Conservation (phyloP, 2,113 vertebrate species). For the Blennius ocellaris region DNA sequence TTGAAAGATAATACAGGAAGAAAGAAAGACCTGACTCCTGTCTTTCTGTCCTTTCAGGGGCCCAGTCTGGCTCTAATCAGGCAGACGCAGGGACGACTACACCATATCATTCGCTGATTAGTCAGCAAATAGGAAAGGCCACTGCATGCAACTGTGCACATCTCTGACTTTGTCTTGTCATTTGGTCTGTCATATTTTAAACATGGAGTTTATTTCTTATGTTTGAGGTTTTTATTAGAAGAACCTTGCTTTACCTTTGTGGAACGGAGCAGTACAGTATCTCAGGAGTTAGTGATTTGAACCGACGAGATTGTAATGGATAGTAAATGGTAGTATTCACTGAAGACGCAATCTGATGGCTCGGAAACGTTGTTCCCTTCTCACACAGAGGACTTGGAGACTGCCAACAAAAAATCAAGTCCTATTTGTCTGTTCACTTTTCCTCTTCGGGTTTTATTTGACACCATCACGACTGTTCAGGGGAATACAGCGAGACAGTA, state of each 20-base stretch:
- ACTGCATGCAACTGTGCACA: slow-evolving; percentile 43
- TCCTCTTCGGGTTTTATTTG: slow-evolving; percentile 31
- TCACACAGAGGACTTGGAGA: slow-evolving; percentile 12
- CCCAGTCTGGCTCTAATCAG: slow-evolving; percentile 71
- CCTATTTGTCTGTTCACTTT: slow-evolving; percentile 36
- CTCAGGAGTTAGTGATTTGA: slow-evolving; percentile 9
- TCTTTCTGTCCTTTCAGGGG: slow-evolving; percentile 78
- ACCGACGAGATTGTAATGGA: slow-evolving; percentile 28
- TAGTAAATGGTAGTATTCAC: slow-evolving; percentile 5
- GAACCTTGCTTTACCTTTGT: not conserved
- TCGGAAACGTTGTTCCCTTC: slow-evolving; percentile 4
- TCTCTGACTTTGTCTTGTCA: slow-evolving; percentile 46
- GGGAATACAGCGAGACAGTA: slow-evolving; percentile 52
- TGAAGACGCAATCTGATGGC: slow-evolving; percentile 6
- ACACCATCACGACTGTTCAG: slow-evolving; percentile 55
- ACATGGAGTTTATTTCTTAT: slow-evolving; percentile 19
- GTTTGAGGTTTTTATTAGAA: slow-evolving; percentile 33
- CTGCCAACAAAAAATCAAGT: slow-evolving; percentile 25
- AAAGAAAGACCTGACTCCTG: slow-evolving; percentile 82
- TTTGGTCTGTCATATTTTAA: slow-evolving; percentile 30
- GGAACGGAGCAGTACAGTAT: not conserved
- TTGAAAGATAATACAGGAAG: slow-evolving; percentile 69
- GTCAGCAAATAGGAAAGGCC: slow-evolving; percentile 70
- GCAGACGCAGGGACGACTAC: slow-evolving; percentile 57
- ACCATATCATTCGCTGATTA: slow-evolving; percentile 76